Evolutionary conservation across 1,140 invertebrate species (phyloP).

Genomic region (Zaprionus ghesquierei): DNA sequence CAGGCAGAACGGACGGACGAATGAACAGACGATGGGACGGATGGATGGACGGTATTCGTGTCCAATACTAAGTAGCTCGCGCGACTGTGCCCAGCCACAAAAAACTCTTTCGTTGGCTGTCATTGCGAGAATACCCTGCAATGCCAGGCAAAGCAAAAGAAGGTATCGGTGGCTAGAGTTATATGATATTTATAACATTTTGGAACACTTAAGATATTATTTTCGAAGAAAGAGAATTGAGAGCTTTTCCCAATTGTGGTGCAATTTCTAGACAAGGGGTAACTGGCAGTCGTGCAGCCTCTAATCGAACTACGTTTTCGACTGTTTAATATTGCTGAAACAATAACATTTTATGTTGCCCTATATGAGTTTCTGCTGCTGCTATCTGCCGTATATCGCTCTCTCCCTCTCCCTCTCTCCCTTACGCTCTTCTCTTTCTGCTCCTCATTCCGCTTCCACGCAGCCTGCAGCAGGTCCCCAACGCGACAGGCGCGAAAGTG

Average conservation of each 20-base stretch:
- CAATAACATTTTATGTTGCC: conserved; percentile 65
- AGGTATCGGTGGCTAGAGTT: no score
- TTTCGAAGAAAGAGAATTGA: no score
- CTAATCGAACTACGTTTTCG: not conserved
- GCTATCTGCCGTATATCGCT: not conserved
- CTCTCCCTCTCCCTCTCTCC: not conserved
- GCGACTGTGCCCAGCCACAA: not conserved
- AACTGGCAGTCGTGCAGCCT: not conserved
- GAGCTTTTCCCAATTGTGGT: no score
- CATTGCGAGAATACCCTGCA: conserved; percentile 9
- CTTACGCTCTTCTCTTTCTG: not conserved
- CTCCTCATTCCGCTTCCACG: not conserved
- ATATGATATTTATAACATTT: no score
- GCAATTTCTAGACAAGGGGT: not conserved
- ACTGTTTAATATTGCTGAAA: conserved; percentile 60
- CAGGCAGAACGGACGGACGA: not conserved
- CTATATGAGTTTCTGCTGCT: not conserved
- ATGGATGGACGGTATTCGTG: conserved; percentile 13
- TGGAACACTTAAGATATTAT: no score
- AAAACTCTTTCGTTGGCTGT: conserved; percentile 13
- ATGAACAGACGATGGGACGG: no score
- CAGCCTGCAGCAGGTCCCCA: no score
- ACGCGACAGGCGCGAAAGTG: conserved; percentile 14
- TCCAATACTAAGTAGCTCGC: conserved; percentile 59
- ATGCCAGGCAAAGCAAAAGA: no score